Evolutionary conservation across 2,888 invertebrate species (phyloP), one percentile per base, ranked within the genome.

Genomic region (Teinopalpus imperialis): DNA sequence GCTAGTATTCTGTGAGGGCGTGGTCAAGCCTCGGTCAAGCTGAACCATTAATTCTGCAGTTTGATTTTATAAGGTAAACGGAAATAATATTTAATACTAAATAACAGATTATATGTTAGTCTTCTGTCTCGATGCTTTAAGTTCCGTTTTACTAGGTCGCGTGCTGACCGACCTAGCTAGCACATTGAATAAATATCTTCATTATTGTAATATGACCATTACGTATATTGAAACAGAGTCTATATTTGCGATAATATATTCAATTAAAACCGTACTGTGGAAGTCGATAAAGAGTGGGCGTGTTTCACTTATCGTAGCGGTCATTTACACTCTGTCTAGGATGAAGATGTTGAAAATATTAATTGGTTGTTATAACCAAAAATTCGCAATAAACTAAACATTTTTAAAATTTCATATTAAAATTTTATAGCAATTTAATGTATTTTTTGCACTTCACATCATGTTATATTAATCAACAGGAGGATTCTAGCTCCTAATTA

Each of bases 61-160:
- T n/a, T n/a, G n/a, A n/a, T n/a, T n/a, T n/a, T n/a, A n/a, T n/a
- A n/a, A n/a, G n/a, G n/a, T n/a, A n/a, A n/a, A n/a, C 9, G 9
- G 20, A 39, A 39, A 13, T 39, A 12, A 13, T 29, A 13, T 29
- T 29, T 18, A 13, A 39, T 9, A 40, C 13, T 37, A 30, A 44
- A 31, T 16, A 23, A 36, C 23, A 35, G 20, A 30, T 36, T 18
- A 24, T 27, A 14, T 24, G 16, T 31, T 31, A 24, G 14, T 24
- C 37, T 44, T 9, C 39, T 26, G 24, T 37, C 26, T 21, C 40
- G 39, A 13, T 20, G 20, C 20, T 29, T 32, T 45, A 45, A 21
- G 39, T 40, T 40, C n/a, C n/a, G 45, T 39, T 40, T 45, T 45
- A 45, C 39, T 40, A 27, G 45, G 27, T 45, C 39, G 32, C 26